Base-by-base conservation (phyloP, 2,888 invertebrate species). In the Cephus rjabovi region DNA sequence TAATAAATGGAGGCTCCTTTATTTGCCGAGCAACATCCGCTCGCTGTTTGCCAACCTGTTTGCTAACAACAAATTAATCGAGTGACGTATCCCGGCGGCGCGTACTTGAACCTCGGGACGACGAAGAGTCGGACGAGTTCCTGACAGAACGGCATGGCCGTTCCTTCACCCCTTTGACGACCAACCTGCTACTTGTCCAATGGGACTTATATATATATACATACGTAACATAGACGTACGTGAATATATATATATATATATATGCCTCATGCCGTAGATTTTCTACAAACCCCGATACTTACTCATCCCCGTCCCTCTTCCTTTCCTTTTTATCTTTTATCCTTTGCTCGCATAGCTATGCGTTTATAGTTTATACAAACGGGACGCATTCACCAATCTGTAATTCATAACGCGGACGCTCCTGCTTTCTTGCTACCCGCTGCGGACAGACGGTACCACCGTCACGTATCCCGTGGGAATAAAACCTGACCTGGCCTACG, bases 41-140 rank as follows among this genome's bases (percentile, higher is more conserved):
- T 88, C 86, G 86, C 88, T 87, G 87, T 90, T 90, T 88, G 88
- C 89, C 89, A 90, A 89, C 90, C 89, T 90, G 89, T 90, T 90
- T 89, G 89, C 89, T 87, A 89, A 89, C 89, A 89, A 90, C 90
- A 90, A 90, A 90, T 90, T 90, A 90, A 90, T 90, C 90, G 88
- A 86, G 87, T 88, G 87, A 89, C 89, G 88, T 88, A 89, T 89
- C 85, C 86, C 40, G 69, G 33, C 75, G 75, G 56, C 56, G 56
- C 56, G 56, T 56, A 56, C 56, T 56, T 56, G 56, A 56, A 56
- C 23, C 56, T 56, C 23, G 23, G 34, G 15, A 74, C 30, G 74
- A 11, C 34, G 4, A 3, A 71, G 31, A 34, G 71, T 30, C 6
- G 71, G 34, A 34, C 71, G 71, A 71, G 69, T 68, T 74, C 68